Evolutionary conservation across 2,888 invertebrate species (phyloP).

Genomic region (Saturnia pavonia): DNA sequence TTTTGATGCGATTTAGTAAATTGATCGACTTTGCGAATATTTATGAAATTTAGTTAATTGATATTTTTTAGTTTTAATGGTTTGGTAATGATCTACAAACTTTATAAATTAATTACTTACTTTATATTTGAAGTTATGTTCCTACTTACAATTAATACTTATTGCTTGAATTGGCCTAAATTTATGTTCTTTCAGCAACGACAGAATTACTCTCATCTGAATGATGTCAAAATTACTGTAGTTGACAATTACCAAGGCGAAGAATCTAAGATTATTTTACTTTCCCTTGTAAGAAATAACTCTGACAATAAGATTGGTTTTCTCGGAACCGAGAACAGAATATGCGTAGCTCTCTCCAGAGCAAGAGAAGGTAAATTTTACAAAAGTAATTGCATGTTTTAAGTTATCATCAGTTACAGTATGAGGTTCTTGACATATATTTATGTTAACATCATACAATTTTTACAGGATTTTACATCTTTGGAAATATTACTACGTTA

Average conservation of each 20-base stretch:
- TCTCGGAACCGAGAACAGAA: slow-evolving; percentile 85
- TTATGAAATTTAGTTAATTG: no score
- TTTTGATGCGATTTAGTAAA: no score
- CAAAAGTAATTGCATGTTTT: neutral
- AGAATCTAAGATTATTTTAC: slow-evolving; percentile 88
- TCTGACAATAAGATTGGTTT: slow-evolving; percentile 85
- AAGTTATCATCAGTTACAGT: neutral
- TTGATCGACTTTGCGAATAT: no score
- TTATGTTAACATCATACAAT: neutral
- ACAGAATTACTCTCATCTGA: slow-evolving; percentile 50
- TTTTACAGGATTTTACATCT: slow-evolving; percentile 82
- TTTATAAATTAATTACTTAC: no score
- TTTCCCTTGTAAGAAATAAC: slow-evolving; percentile 90
- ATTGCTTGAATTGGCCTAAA: neutral
- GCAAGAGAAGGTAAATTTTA: slow-evolving; percentile 69
- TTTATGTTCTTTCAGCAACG: slow-evolving; percentile 52
- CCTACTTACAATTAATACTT: no score
- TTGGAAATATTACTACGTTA: slow-evolving; percentile 84
- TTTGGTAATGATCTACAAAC: no score
- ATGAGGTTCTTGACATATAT: no score
- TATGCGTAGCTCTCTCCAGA: slow-evolving; percentile 90
- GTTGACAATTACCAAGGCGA: slow-evolving; percentile 93
- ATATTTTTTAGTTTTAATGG: no score
- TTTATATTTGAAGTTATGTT: no score
- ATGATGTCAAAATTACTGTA: slow-evolving; percentile 83